Evolutionary conservation across 2,113 vertebrate genomes (phyloP).

Genomic region (Oreochromis tanganicae): DNA sequence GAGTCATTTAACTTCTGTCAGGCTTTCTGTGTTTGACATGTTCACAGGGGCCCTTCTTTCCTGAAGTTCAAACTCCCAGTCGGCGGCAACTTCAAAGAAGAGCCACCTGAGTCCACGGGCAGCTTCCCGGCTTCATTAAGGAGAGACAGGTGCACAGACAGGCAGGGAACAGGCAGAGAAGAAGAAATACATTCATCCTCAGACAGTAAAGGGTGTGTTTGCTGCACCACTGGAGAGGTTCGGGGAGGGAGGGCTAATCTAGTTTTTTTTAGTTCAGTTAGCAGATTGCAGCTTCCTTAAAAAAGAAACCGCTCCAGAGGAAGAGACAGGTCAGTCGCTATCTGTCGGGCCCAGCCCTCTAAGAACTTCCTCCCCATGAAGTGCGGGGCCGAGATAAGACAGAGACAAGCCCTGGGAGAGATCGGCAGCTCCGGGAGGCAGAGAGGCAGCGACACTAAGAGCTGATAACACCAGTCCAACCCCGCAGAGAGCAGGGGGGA

Average conservation of each 20-base stretch:
- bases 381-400: constrained; percentile 42
- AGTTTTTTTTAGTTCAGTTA: constrained; percentile 3
- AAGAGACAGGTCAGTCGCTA: constrained; percentile 42
- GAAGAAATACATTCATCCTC: background rate
- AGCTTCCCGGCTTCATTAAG: constrained; percentile 44
- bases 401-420: constrained; percentile 35
- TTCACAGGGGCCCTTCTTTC: background rate
- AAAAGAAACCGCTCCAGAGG: constrained; percentile 1
- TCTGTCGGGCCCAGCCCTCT: constrained; percentile 44
- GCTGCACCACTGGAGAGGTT: background rate
- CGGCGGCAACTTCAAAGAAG: constrained; percentile 25
- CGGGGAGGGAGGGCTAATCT: background rate
- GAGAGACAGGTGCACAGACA: constrained; percentile 33
- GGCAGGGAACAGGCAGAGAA: background rate
- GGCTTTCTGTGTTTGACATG: constrained; percentile 11
- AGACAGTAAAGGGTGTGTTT: background rate
- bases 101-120: constrained; percentile 3
- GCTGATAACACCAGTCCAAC: constrained; percentile 27
- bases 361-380: constrained; percentile 43
- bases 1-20: constrained; percentile 39
- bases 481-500: background rate
- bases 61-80: constrained; percentile 7
- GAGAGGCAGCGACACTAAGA: background rate
- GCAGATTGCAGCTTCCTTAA: background rate
- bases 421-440: constrained; percentile 16